Percentiles rank a stretch among this genome's conserved stretches.
Conservation (phyloP, 2,797 vertebrate species). For the Ibycter americanus region DNA sequence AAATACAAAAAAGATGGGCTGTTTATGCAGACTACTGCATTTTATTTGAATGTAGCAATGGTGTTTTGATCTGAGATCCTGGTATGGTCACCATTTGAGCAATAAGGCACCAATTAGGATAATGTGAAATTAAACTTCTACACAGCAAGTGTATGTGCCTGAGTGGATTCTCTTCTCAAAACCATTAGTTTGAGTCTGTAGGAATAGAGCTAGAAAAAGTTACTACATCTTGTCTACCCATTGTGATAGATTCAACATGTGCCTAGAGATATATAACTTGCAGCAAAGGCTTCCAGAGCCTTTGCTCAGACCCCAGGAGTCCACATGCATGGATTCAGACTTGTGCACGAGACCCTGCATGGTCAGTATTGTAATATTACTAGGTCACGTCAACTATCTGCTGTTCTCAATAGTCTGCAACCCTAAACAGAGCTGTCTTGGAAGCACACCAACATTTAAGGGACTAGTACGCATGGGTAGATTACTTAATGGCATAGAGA, state of each 20-base stretch:
- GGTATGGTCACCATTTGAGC: not conserved
- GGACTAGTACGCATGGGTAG: not conserved
- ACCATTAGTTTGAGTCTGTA: not conserved
- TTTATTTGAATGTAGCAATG: not conserved
- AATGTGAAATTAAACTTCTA: not conserved
- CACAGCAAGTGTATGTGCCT: not conserved
- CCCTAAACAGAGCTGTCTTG: not conserved
- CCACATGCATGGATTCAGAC: not conserved
- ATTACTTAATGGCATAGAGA: not conserved
- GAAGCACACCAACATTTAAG: not conserved
- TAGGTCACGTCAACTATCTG: not conserved
- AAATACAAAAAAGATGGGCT: rapidly evolving
- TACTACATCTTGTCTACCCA: not conserved
- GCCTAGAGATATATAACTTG: not conserved
- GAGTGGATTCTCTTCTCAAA: not conserved
- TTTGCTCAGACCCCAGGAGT: not conserved
- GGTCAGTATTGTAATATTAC: not conserved
- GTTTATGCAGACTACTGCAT: not conserved
- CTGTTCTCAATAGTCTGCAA: not conserved
- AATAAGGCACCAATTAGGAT: not conserved
- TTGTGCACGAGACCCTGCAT: not conserved
- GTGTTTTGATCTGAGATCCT: not conserved
- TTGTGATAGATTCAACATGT: not conserved
- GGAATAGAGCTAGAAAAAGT: not conserved
- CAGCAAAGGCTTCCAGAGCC: not conserved